These are phyloP conservation scores for Rallus crepitans DNA, from an alignment of 2,797 vertebrate species.

Conservation along the genomic window DNA sequence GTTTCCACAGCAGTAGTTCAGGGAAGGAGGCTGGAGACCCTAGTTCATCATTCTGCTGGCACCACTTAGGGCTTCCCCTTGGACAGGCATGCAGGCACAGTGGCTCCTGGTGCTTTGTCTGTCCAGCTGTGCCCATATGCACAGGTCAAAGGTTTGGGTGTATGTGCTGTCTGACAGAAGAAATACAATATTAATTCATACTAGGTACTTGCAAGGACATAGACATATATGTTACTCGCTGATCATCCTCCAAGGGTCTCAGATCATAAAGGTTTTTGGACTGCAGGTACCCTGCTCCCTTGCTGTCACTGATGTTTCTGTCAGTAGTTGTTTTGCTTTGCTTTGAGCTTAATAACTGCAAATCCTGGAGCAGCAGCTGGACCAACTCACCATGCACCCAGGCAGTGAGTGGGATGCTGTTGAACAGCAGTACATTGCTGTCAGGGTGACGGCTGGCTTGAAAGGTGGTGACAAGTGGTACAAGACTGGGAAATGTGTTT, in stretches of 20 bases:
- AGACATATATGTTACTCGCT: neutral
- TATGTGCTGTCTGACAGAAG: neutral
- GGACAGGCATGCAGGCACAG: accelerated
- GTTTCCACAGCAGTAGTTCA: neutral
- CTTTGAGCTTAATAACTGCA: constrained; percentile 18
- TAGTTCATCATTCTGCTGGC: accelerated
- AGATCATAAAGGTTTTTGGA: neutral
- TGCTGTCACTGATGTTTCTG: neutral
- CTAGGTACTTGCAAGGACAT: neutral
- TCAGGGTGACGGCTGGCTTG: constrained; percentile 22
- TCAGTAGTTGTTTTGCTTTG: constrained; percentile 34
- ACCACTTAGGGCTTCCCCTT: accelerated
- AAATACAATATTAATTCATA: neutral
- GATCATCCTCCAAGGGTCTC: neutral
- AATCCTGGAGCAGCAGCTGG: constrained; percentile 19
- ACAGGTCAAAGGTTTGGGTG: neutral
- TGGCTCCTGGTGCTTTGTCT: neutral
- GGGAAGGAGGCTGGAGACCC: neutral
- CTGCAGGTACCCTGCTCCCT: neutral
- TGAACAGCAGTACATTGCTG: neutral
- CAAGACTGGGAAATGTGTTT: constrained; percentile 65
- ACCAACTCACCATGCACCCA: neutral
- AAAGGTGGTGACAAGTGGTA: constrained; percentile 62
- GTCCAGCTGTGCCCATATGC: neutral
- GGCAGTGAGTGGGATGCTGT: neutral